Percentiles rank a stretch among this genome's conserved stretches.
Conservation (phyloP, 2,113 vertebrate species). For the Trogon surrucura region DNA sequence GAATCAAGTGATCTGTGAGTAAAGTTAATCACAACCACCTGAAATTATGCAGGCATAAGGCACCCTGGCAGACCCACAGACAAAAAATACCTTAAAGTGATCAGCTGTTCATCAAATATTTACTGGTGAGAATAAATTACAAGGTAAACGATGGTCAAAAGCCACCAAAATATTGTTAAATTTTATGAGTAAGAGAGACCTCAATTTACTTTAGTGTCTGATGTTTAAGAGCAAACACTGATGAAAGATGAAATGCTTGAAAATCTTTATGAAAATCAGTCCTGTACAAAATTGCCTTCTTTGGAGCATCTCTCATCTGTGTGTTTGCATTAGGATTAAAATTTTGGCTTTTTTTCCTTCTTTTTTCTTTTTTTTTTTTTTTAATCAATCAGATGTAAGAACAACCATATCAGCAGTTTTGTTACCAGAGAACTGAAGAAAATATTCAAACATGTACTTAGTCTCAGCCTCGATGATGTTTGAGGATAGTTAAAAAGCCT, state of each 20-base stretch:
- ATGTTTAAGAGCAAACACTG: constrained; percentile 61
- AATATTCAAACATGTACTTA: constrained; percentile 59
- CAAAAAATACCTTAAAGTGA: not conserved
- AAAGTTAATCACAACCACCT: not conserved
- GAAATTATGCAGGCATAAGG: not conserved
- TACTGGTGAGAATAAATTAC: constrained; percentile 25
- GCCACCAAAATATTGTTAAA: constrained; percentile 33
- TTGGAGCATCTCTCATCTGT: constrained; percentile 65
- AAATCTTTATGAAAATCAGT: constrained; percentile 63
- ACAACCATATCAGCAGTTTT: constrained; percentile 73
- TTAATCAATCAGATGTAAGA: constrained; percentile 57
- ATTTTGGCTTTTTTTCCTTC: constrained; percentile 40
- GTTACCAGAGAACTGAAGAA: constrained; percentile 51
- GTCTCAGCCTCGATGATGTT: constrained; percentile 55
- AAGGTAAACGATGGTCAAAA: constrained; percentile 11
- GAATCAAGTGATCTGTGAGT: not conserved
- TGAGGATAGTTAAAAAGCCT: constrained; percentile 65
- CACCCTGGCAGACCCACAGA: not conserved
- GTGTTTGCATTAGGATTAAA: constrained; percentile 68
- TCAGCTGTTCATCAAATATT: constrained; percentile 8
- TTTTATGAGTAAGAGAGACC: not conserved
- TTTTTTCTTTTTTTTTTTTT: not conserved
- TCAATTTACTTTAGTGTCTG: constrained; percentile 41
- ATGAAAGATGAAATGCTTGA: constrained; percentile 42
- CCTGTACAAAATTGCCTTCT: constrained; percentile 50